These are phyloP conservation scores for Leguminivora glycinivorella DNA, from an alignment of 1,140 invertebrate species.

Conservation along the genomic window DNA sequence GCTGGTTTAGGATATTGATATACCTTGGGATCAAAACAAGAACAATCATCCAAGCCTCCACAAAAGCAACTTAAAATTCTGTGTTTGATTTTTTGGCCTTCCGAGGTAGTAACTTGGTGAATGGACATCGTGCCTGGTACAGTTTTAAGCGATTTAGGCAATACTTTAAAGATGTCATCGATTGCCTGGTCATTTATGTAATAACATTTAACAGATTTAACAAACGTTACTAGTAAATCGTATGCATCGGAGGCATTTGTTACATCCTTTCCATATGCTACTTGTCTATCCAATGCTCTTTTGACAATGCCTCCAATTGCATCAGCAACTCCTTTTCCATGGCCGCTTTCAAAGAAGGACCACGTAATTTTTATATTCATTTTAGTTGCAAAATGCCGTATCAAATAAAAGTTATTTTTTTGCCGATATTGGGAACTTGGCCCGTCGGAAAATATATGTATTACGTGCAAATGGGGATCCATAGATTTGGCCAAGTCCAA, in stretches of 20 bases:
- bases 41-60: not conserved
- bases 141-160: not conserved
- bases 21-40: no score
- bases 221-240: not conserved
- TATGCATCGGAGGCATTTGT: conserved; percentile 30
- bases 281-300: conserved; percentile 29
- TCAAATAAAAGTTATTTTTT: not conserved
- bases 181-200: not conserved
- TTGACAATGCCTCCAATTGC: conserved; percentile 34
- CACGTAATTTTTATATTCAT: not conserved
- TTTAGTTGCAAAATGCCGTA: not conserved
- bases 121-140: not conserved
- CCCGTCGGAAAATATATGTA: not conserved
- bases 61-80: not conserved
- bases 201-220: not conserved
- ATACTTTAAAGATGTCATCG: not conserved
- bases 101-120: not conserved
- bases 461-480: not conserved
- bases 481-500: not conserved
- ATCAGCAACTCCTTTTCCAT: conserved; percentile 36
- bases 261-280: conserved; percentile 31
- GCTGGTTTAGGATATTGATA: no score
- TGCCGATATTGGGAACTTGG: not conserved
- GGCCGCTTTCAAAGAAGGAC: conserved; percentile 34
- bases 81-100: not conserved